Percentiles rank a stretch among this genome's conserved stretches.
phyloP scores from a whole-genome alignment of 2,888 invertebrate species.

The Eilema caniola region DNA sequence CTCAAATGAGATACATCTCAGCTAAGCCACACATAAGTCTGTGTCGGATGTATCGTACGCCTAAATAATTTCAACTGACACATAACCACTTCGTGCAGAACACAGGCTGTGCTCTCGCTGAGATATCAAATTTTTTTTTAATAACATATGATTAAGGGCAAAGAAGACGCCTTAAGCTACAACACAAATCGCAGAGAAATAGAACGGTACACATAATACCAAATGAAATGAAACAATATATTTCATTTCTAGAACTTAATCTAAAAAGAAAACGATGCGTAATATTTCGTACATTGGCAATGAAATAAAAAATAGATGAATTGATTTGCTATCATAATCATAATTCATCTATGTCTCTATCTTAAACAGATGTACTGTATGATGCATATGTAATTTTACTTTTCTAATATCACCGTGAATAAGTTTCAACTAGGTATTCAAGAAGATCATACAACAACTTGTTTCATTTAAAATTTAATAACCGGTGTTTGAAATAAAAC shows the following conservation, averaged over 20 bases:
- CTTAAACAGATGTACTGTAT: too few relatives aligned
- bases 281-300: too few relatives aligned
- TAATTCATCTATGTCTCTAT: too few relatives aligned
- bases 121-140: background rate
- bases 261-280: too few relatives aligned
- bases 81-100: slow-evolving; percentile 1
- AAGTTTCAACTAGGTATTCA: background rate
- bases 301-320: too few relatives aligned
- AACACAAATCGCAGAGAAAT: background rate
- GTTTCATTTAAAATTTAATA: background rate
- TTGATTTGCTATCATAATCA: too few relatives aligned
- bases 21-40: background rate
- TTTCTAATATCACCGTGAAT: background rate
- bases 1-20: background rate
- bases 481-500: too few relatives aligned
- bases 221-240: background rate
- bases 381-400: too few relatives aligned
- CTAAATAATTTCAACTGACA: background rate
- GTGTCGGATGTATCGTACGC: background rate
- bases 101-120: background rate
- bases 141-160: background rate
- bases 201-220: background rate
- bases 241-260: too few relatives aligned
- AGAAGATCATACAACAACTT: background rate
- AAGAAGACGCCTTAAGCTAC: background rate